phyloP scores from a whole-genome alignment of 2,888 invertebrate species.

The Drosophila pegasa region DNA sequence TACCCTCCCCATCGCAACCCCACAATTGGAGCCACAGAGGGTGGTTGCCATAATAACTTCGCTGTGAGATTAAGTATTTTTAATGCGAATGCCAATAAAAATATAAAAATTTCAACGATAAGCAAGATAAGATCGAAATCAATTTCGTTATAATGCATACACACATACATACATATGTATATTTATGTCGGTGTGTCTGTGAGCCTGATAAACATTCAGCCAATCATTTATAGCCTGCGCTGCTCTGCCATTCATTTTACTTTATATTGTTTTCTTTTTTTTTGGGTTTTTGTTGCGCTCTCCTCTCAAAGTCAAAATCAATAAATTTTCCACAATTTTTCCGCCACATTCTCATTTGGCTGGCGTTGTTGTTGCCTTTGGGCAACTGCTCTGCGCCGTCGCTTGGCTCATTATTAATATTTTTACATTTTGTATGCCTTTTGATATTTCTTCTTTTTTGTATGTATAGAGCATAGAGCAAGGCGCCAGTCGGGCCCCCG shows the following conservation, averaged over 20 bases:
- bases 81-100: conserved; percentile 77
- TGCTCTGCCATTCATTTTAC: conserved; percentile 34
- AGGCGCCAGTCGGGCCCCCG: conserved; percentile 42
- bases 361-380: conserved; percentile 34
- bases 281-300: conserved; percentile 20
- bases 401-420: conserved; percentile 76
- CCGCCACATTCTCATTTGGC: conserved; percentile 53
- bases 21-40: conserved; percentile 26
- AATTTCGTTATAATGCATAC: conserved; percentile 67
- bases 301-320: conserved; percentile 79
- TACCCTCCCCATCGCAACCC: background rate
- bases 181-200: conserved; percentile 18
- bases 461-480: conserved; percentile 25
- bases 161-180: conserved; percentile 18
- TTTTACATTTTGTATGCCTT: conserved; percentile 80
- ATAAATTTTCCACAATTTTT: conserved; percentile 77
- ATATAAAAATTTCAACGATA: conserved; percentile 80
- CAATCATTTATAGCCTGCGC: conserved; percentile 57
- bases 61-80: conserved; percentile 80
- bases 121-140: conserved; percentile 69
- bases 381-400: conserved; percentile 52
- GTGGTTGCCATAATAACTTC: conserved; percentile 59
- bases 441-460: conserved; percentile 59
- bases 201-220: conserved; percentile 48
- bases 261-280: conserved; percentile 40